A percentile compares a stretch with the other conserved stretches of the same genome.
These are phyloP conservation scores for Pseudanteris insignis DNA, from an alignment of 2,888 invertebrate species.

Conservation along the genomic window DNA sequence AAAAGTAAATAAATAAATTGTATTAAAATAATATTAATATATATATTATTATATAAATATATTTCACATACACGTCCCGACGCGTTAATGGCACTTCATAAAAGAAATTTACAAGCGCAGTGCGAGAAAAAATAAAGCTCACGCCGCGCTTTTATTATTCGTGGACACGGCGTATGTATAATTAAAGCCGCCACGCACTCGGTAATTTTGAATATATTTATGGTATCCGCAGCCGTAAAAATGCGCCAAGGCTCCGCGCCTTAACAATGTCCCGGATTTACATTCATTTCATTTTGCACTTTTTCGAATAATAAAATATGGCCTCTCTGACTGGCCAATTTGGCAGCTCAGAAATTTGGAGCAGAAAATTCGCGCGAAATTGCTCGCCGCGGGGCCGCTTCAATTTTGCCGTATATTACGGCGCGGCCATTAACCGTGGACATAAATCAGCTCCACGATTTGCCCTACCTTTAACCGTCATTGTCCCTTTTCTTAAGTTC, in stretches of 20 bases:
- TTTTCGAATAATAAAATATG: constrained; percentile 40
- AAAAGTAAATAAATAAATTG: too few species aligned
- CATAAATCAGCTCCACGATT: constrained; percentile 29
- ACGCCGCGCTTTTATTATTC: constrained; percentile 16
- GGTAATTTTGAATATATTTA: constrained; percentile 43
- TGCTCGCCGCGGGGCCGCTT: constrained; percentile 27
- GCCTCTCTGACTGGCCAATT: constrained; percentile 25
- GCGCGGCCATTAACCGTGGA: constrained; percentile 25
- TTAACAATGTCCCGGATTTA: constrained; percentile 34
- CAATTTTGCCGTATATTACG: constrained; percentile 23
- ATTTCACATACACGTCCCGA: too few species aligned
- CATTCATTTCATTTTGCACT: constrained; percentile 20
- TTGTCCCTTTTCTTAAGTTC: too few species aligned
- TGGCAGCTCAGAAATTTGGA: constrained; percentile 28
- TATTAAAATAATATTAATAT: too few species aligned
- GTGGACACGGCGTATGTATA: constrained; percentile 21
- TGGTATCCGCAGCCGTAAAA: constrained; percentile 39
- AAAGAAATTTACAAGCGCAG: constrained; percentile 23
- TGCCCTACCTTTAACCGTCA: not conserved
- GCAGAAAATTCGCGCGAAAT: constrained; percentile 39
- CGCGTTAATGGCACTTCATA: constrained; percentile 12
- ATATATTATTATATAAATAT: too few species aligned
- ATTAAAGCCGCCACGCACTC: constrained; percentile 31
- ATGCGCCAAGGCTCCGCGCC: constrained; percentile 9
- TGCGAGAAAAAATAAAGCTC: constrained; percentile 17